Evolutionary conservation across 2,888 invertebrate species (phyloP).

Genomic region (Catocala nupta): DNA sequence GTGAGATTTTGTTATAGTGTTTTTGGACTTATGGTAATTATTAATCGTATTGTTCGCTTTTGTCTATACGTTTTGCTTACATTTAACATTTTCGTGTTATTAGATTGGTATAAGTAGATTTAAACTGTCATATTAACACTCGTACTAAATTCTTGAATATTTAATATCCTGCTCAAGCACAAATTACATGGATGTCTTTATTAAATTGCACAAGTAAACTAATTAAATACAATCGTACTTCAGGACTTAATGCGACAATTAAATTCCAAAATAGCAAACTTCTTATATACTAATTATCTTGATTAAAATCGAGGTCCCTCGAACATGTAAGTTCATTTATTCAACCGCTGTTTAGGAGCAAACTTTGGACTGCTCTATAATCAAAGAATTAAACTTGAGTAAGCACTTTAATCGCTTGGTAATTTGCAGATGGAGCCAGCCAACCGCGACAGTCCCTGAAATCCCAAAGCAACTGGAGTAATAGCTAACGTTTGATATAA

Average conservation of each 20-base stretch:
- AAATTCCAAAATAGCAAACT: conserved; percentile 43
- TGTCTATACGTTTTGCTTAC: no score
- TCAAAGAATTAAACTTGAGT: conserved; percentile 54
- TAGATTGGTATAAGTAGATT: neutral
- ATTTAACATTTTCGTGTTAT: no score
- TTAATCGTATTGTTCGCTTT: no score
- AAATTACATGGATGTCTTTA: conserved; percentile 21
- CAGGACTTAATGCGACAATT: conserved; percentile 31
- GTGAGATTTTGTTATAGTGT: neutral
- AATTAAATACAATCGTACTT: conserved; percentile 36
- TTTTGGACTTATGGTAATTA: no score
- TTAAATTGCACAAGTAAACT: conserved; percentile 24
- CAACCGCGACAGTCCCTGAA: conserved; percentile 39
- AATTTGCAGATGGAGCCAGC: conserved; percentile 53
- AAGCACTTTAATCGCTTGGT: conserved; percentile 51
- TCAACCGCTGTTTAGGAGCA: conserved; percentile 42
- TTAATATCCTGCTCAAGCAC: neutral
- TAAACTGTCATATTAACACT: neutral
- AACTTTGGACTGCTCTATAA: conserved; percentile 51
- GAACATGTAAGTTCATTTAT: conserved; percentile 48
- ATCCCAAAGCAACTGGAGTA: conserved; percentile 27
- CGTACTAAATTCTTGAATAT: neutral
- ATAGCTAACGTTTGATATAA: conserved; percentile 33
- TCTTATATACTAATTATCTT: conserved; percentile 53
- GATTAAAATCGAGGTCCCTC: conserved; percentile 47